Evolutionary conservation across 2,888 invertebrate species (phyloP).

Genomic region (Drosophila barbarae): DNA sequence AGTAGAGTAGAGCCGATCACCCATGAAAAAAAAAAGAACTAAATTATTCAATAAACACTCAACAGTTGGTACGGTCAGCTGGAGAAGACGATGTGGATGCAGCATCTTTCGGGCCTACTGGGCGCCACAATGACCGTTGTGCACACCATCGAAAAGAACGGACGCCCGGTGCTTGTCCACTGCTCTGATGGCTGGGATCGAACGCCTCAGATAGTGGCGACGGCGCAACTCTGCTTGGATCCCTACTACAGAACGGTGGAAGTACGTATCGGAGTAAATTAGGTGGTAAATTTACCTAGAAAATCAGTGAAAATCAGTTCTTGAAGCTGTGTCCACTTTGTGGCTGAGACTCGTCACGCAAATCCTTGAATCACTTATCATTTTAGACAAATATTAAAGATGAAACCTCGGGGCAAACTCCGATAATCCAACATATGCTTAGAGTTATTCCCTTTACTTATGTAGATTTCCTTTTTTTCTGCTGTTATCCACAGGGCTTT

Average conservation of each 20-base stretch:
- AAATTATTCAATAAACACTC: background rate
- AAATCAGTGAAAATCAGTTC: too few relatives aligned
- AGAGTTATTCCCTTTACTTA: background rate
- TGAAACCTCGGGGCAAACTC: background rate
- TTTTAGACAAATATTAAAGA: background rate
- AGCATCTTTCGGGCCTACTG: constrained; percentile 91
- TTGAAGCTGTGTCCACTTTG: too few relatives aligned
- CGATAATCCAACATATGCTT: background rate
- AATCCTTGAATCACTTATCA: background rate
- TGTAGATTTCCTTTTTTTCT: background rate
- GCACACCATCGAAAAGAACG: constrained; percentile 88
- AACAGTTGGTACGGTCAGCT: constrained; percentile 92
- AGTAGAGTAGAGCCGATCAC: constrained; percentile 61
- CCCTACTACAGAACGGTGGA: constrained; percentile 96
- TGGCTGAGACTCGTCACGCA: too few relatives aligned
- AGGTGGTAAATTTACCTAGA: background rate
- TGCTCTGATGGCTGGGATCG: constrained; percentile 99
- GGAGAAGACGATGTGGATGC: constrained; percentile 95
- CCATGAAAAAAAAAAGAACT: background rate
- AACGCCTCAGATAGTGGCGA: constrained; percentile 96
- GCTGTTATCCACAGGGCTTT: constrained; percentile 88
- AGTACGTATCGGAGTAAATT: constrained; percentile 79
- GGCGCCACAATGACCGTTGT: constrained; percentile 90
- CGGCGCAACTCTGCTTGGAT: constrained; percentile 95
- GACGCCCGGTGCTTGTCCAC: constrained; percentile 95